Evolutionary conservation across 1,140 invertebrate species (phyloP).

Genomic region (Drosophila triauraria): DNA sequence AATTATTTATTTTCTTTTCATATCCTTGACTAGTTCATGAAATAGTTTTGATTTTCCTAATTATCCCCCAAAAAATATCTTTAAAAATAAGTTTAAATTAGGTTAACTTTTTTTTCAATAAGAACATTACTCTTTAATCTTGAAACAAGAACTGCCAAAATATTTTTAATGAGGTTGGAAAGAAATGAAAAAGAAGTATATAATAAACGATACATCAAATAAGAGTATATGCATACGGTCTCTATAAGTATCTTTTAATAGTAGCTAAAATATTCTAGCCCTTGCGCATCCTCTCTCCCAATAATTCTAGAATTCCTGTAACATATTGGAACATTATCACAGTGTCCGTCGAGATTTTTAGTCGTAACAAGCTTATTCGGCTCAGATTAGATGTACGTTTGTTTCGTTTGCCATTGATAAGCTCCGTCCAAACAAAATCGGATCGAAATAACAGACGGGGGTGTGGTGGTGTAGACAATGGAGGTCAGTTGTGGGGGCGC

Average conservation of each 20-base stretch:
- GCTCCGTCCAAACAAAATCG: conserved; percentile 17
- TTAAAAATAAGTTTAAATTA: neutral
- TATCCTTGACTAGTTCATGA: too few relatives aligned
- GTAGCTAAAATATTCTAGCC: neutral
- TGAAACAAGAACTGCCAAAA: too few relatives aligned
- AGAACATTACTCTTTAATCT: too few relatives aligned
- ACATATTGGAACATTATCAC: conserved; percentile 28
- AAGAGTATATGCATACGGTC: too few relatives aligned
- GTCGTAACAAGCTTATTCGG: conserved; percentile 44
- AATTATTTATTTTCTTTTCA: neutral
- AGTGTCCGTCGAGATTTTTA: neutral
- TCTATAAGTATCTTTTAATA: neutral
- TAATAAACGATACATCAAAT: too few relatives aligned
- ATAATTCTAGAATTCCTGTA: neutral
- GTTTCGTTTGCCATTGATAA: conserved; percentile 7
- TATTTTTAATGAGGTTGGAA: too few relatives aligned
- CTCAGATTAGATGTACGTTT: conserved; percentile 53
- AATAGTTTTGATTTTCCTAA: too few relatives aligned
- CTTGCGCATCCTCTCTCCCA: too few relatives aligned
- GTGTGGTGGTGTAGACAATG: neutral
- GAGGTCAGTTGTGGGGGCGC: neutral
- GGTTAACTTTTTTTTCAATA: too few relatives aligned
- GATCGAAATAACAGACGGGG: conserved; percentile 1
- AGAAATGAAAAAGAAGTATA: too few relatives aligned
- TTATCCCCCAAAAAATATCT: neutral